A percentile compares a stretch with the other conserved stretches of the same genome.
phyloP scores from a whole-genome alignment of 2,888 invertebrate genomes.

The Pristionchus fissidentatus region DNA sequence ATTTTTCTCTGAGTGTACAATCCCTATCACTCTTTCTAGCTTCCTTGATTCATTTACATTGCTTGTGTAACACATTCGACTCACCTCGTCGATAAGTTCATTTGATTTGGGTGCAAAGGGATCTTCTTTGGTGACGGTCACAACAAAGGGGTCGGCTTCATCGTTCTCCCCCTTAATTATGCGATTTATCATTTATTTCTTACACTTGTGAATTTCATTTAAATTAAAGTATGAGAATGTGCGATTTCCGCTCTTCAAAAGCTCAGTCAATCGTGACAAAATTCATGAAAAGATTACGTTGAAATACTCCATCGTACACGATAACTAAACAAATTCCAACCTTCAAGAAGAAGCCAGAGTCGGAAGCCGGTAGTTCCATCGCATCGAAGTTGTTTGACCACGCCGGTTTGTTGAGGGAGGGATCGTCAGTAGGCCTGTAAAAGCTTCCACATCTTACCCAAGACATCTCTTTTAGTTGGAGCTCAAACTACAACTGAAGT shows the following conservation, averaged over 20 bases:
- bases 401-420: constrained; percentile 4
- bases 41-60: not conserved
- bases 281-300: not conserved
- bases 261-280: not conserved
- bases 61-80: not conserved
- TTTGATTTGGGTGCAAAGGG: constrained; percentile 69
- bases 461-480: no score
- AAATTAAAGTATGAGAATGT: no score
- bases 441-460: no score
- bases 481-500: no score
- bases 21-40: no score
- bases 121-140: constrained; percentile 52
- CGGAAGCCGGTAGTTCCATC: constrained; percentile 42
- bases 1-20: no score
- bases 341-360: constrained; percentile 49
- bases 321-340: not conserved
- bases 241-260: not conserved
- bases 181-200: not conserved
- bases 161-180: constrained; percentile 33
- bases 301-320: not conserved
- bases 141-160: constrained; percentile 54
- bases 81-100: constrained; percentile 63
- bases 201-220: no score
- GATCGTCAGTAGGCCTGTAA: constrained; percentile 38
- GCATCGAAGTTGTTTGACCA: constrained; percentile 46